These are phyloP conservation scores for Criorhina ranunculi DNA, from an alignment of 2,888 invertebrate species.

Conservation along the genomic window DNA sequence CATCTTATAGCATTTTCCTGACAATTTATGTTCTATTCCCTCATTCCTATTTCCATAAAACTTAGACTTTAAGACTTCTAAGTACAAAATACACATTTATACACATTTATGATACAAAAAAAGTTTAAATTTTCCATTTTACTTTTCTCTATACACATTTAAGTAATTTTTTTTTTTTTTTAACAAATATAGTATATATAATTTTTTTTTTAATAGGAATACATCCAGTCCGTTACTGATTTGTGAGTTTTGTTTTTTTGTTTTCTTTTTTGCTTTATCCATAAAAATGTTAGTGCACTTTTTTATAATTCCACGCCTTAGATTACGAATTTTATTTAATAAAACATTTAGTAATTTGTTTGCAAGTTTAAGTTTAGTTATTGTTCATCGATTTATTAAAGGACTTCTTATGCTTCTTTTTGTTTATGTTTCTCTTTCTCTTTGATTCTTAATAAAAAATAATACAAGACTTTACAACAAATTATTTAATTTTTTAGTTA, in stretches of 20 bases:
- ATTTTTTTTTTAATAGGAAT: conserved; percentile 55
- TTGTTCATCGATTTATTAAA: conserved; percentile 63
- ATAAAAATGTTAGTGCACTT: conserved; percentile 24
- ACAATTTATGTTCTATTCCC: conserved; percentile 12
- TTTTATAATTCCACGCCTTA: conserved; percentile 25
- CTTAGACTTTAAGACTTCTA: conserved; percentile 64
- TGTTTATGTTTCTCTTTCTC: conserved; percentile 25
- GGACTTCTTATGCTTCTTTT: conserved; percentile 13
- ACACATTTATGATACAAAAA: conserved; percentile 73
- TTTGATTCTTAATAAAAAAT: conserved; percentile 31
- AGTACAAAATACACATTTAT: conserved; percentile 75
- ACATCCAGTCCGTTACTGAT: conserved; percentile 38
- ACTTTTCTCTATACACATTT: conserved; percentile 67
- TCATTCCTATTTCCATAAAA: conserved; percentile 32
- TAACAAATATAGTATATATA: conserved; percentile 55
- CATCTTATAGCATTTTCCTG: neutral
- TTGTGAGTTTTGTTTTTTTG: conserved; percentile 15
- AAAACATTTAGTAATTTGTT: conserved; percentile 34
- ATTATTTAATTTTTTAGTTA: conserved; percentile 55
- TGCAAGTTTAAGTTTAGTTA: conserved; percentile 63
- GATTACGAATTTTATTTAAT: conserved; percentile 14
- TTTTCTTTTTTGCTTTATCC: neutral
- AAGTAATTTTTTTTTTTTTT: no score
- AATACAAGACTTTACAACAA: conserved; percentile 71
- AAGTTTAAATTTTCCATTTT: conserved; percentile 15